Percentiles rank a stretch among this genome's conserved stretches.
Conservation (phyloP, 2,797 vertebrate species). For the Cetoscarus ocellatus region DNA sequence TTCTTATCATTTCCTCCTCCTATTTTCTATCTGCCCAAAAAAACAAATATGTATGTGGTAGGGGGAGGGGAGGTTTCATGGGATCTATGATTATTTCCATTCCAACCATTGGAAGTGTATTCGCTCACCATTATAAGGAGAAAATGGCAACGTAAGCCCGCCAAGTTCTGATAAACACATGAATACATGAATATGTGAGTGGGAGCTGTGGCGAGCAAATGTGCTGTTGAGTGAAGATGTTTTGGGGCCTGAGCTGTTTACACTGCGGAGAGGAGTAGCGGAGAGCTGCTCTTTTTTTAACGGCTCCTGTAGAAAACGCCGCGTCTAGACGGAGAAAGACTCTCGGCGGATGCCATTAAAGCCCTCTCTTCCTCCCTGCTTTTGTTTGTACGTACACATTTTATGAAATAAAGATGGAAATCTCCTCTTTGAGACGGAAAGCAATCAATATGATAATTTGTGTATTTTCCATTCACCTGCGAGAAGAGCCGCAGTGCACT, state of each 20-base stretch:
- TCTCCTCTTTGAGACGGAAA: slow-evolving; percentile 67
- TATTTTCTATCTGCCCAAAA: slow-evolving; percentile 17
- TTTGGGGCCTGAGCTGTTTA: slow-evolving; percentile 74
- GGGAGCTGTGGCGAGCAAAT: slow-evolving; percentile 58
- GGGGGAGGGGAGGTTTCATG: slow-evolving; percentile 46
- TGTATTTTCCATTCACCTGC: slow-evolving; percentile 73
- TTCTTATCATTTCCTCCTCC: slow-evolving; percentile 37
- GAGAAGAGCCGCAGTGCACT: slow-evolving; percentile 50
- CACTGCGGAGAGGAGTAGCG: slow-evolving; percentile 57
- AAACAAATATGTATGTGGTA: slow-evolving; percentile 30
- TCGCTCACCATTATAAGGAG: slow-evolving; percentile 73
- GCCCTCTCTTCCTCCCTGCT: slow-evolving; percentile 48
- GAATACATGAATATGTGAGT: slow-evolving; percentile 83
- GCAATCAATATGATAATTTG: slow-evolving; percentile 86
- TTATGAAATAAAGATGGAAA: slow-evolving; percentile 72
- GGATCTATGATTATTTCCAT: slow-evolving; percentile 71
- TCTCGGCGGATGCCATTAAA: slow-evolving; percentile 65
- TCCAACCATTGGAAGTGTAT: slow-evolving; percentile 64
- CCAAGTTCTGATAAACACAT: slow-evolving; percentile 80
- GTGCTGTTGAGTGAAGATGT: slow-evolving; percentile 75
- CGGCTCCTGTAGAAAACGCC: slow-evolving; percentile 56
- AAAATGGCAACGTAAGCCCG: slow-evolving; percentile 71
- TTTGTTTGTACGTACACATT: slow-evolving; percentile 65
- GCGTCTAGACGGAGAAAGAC: slow-evolving; percentile 51
- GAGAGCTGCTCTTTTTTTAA: slow-evolving; percentile 56